Evolutionary conservation across 2,888 invertebrate genomes (phyloP).

Genomic region (Bembecia ichneumoniformis): DNA sequence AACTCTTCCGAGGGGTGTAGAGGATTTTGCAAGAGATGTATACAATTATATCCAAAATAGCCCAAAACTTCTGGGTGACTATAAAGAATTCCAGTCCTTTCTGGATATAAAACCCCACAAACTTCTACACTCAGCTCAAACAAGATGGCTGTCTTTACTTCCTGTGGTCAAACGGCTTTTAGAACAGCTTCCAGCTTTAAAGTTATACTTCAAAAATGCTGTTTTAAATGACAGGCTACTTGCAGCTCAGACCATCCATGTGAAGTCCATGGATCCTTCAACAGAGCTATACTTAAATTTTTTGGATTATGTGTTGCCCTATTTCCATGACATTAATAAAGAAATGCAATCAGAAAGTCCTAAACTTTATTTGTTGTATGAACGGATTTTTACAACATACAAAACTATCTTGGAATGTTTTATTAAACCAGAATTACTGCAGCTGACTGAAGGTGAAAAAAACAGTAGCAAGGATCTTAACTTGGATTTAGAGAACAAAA

Average conservation of each 20-base stretch:
- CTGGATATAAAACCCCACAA: too few relatives aligned
- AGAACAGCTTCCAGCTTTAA: neutral
- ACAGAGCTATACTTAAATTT: too few relatives aligned
- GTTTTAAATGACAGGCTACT: neutral
- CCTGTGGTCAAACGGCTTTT: neutral
- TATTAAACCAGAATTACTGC: slow-evolving; percentile 6
- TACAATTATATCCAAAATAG: neutral
- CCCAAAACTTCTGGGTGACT: neutral
- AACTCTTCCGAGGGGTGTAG: too few relatives aligned
- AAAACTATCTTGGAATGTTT: slow-evolving; percentile 8
- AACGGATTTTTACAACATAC: slow-evolving; percentile 5
- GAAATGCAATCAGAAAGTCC: slow-evolving; percentile 18
- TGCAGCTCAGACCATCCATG: neutral
- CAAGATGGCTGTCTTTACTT: too few relatives aligned
- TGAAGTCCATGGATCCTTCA: neutral
- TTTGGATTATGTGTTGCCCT: slow-evolving; percentile 1
- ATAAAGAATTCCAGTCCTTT: neutral
- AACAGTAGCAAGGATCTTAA: neutral
- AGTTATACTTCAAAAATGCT: neutral
- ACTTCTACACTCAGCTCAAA: too few relatives aligned
- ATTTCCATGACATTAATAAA: slow-evolving; percentile 14
- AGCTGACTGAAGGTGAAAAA: slow-evolving; percentile 7
- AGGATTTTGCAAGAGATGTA: neutral
- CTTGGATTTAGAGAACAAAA: slow-evolving; percentile 3
- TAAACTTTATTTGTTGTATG: slow-evolving; percentile 8